Percentiles rank a stretch among this genome's conserved stretches.
These are phyloP conservation scores for Loriculus beryllinus DNA, from an alignment of 2,797 vertebrate genomes.

Conservation along the genomic window DNA sequence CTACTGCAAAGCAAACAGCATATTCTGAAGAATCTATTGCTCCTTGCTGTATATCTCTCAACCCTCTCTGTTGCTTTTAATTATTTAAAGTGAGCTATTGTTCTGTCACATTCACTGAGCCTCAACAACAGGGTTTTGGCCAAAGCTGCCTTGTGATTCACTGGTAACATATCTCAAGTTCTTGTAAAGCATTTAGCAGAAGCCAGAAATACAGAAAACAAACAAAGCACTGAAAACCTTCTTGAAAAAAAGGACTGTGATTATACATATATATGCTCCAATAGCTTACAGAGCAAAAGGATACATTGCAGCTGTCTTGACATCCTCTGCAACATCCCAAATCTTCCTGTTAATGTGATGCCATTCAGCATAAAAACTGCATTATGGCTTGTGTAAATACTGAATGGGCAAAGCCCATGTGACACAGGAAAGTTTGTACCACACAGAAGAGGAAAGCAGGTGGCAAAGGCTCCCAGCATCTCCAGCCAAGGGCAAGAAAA, in stretches of 20 bases:
- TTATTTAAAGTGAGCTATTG: conserved; percentile 38
- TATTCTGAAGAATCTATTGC: not conserved
- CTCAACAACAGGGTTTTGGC: conserved; percentile 28
- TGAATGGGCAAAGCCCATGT: not conserved
- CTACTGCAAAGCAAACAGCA: not conserved
- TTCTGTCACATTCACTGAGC: conserved; percentile 29
- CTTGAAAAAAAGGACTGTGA: not conserved
- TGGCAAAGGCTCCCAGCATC: not conserved
- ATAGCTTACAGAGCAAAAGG: not conserved
- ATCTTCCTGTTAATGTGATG: not conserved
- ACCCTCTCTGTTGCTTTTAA: not conserved
- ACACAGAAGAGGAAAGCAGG: not conserved
- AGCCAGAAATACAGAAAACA: conserved; percentile 10
- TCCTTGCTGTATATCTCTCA: not conserved
- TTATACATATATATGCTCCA: not conserved
- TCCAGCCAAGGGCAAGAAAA: not conserved
- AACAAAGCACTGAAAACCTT: not conserved
- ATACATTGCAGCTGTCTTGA: not conserved
- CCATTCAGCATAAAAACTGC: not conserved
- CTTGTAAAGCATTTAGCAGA: conserved; percentile 25
- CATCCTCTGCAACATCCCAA: not conserved
- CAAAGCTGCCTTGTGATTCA: conserved; percentile 40
- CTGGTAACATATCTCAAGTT: conserved; percentile 10
- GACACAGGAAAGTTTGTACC: not conserved
- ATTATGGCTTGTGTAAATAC: not conserved